These are phyloP conservation scores for Sebastes cheni DNA, from an alignment of 2,797 vertebrate species.

Conservation along the genomic window DNA sequence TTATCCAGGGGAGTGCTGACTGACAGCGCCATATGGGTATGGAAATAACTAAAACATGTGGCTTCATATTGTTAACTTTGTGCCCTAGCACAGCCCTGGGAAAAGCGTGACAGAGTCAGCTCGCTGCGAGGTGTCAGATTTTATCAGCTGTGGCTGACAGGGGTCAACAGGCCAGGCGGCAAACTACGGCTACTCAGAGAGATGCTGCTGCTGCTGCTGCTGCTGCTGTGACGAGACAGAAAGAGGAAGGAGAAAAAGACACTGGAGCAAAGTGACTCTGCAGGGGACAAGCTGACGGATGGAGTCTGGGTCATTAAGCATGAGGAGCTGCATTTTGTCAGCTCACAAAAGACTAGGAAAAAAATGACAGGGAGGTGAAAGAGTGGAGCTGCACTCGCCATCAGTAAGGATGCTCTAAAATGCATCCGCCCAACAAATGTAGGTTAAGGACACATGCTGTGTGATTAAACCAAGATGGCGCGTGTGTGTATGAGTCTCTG, in stretches of 20 bases:
- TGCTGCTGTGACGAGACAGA: not conserved
- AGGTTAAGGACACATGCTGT: constrained; percentile 42
- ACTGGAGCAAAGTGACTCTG: constrained; percentile 16
- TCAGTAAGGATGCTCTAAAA: not conserved
- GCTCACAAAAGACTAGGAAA: not conserved
- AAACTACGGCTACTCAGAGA: constrained; percentile 10
- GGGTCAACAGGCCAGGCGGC: constrained; percentile 37
- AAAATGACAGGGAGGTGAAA: not conserved
- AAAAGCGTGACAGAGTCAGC: not conserved
- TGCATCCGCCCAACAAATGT: constrained; percentile 29
- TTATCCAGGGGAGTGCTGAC: constrained; percentile 23
- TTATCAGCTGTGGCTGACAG: constrained; percentile 59
- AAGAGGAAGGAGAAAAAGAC: not conserved
- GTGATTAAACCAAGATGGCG: constrained; percentile 37
- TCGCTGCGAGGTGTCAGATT: constrained; percentile 45
- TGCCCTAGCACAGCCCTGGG: not conserved
- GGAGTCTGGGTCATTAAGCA: constrained; percentile 21
- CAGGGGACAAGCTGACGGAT: constrained; percentile 20
- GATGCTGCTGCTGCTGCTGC: not conserved
- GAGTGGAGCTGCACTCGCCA: not conserved
- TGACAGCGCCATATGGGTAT: constrained; percentile 57
- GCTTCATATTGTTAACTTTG: constrained; percentile 8
- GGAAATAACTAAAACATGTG: constrained; percentile 46
- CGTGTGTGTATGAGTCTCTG: not conserved
- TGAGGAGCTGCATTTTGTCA: constrained; percentile 21